Base-by-base conservation (phyloP, 2,113 vertebrate species). In the Lepus timidus region DNA sequence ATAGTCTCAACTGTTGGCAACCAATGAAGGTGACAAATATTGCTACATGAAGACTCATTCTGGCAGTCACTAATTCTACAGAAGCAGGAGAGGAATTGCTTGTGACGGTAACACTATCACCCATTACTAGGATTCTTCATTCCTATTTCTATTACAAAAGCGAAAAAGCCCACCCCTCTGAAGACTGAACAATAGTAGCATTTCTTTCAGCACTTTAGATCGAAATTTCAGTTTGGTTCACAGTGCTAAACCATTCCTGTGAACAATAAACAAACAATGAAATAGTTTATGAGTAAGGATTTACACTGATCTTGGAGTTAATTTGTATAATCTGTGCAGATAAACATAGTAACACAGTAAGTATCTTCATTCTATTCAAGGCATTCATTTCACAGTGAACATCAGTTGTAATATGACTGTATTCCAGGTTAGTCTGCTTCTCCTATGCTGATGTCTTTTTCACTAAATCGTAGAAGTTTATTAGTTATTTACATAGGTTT, bases 241-340 rank as follows among this genome's bases (percentile, higher is more conserved):
- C 0, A 68, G n/a, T 52, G 73, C 86, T 7, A 61, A 5, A 88
- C 31, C 67, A 23, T 16, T 86, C 27, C 51, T 71, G 71, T 31
- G 13, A 67, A 68, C 31, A 78, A 22, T 17, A 91, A 51, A 33
- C 27, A 90, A n/a, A 55, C 51, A 62, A 0, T n/a, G 58, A 90
- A 83, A 79, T 20, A 88, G 55, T 93, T 62, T 87, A 95, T 20
- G 62, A 12, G 73, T 82, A 44, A 93, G 65, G 44, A 91, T 83
- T 88, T 80, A 68, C 6, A 76, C n/a, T 86, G 65, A 17, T n/a
- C 39, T 75, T 88, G 51, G 27, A 95, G 33, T 12, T 89, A 89
- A 93, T 1, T 61, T 52, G 58, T 74, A 68, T 76, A 70, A 94
- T 84, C 79, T 71, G 11, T 55, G 9, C 65, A 84, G 14, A 27